Conservation (phyloP, 2,113 vertebrate genomes). For the Amphiprion percula region DNA sequence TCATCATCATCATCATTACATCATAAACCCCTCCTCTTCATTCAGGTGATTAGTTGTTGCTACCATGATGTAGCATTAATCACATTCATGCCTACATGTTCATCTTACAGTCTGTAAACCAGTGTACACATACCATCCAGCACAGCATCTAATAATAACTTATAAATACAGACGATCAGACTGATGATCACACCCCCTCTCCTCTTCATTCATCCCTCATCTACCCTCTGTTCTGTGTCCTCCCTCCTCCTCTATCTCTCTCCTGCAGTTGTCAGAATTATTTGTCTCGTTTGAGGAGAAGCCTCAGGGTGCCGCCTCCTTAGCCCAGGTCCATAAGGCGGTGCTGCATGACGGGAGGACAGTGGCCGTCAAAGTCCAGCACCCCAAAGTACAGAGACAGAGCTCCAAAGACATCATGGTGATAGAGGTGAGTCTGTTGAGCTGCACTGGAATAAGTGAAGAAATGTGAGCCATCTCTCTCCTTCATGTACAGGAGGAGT, state of each 20-base stretch:
- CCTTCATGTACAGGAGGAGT: no score
- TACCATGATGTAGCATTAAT: no score
- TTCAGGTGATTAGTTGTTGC: no score
- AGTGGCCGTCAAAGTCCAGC: conserved; percentile 97
- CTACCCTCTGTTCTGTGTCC: conserved; percentile 1
- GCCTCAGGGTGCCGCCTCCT: conserved; percentile 93
- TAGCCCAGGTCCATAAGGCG: conserved; percentile 98
- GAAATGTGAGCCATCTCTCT: no score
- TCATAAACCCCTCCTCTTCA: no score
- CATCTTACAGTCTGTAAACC: no score
- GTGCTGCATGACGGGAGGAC: conserved; percentile 93
- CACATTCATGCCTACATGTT: no score
- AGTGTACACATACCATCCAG: no score
- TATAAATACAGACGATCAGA: conserved; percentile 19
- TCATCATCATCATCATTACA: no score
- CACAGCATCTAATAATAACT: conserved; percentile 7
- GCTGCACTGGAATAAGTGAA: neutral
- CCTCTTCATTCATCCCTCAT: conserved; percentile 14
- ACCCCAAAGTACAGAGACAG: conserved; percentile 95
- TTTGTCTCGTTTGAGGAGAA: conserved; percentile 93
- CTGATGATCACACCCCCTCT: conserved; percentile 26
- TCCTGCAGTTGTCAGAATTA: conserved; percentile 89
- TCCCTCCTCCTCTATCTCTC: conserved; percentile 11
- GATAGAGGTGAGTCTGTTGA: conserved; percentile 91
- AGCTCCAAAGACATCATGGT: conserved; percentile 93